Evolutionary conservation across 1,140 invertebrate genomes (phyloP).

Genomic region (Berghia stephanieae): DNA sequence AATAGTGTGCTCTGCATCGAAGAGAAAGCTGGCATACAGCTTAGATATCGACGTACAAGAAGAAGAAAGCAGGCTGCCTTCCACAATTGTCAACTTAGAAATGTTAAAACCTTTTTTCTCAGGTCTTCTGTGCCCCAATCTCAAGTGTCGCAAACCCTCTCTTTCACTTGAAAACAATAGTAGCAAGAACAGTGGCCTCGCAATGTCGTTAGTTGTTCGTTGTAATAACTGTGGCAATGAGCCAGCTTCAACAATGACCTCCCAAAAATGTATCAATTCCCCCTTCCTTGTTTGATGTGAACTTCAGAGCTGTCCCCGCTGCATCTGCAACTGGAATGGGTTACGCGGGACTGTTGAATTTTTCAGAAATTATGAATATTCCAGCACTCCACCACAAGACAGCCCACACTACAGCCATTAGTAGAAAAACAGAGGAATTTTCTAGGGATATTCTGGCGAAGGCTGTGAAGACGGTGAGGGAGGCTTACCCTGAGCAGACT

Average conservation of each 20-base stretch:
- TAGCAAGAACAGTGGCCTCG: neutral
- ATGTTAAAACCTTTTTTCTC: constrained; percentile 5
- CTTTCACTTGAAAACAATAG: constrained; percentile 8
- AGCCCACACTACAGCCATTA: neutral
- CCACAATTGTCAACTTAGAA: neutral
- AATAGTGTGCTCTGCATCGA: too few species aligned
- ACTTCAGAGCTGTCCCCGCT: neutral
- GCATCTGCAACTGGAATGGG: constrained; percentile 11
- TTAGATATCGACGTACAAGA: neutral
- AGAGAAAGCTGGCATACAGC: constrained; percentile 1
- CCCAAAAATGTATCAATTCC: neutral
- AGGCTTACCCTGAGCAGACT: neutral
- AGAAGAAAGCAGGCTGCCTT: neutral
- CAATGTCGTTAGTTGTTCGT: neutral
- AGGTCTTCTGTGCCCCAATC: neutral
- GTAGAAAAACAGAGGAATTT: neutral
- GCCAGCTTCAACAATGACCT: neutral
- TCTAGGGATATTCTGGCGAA: neutral
- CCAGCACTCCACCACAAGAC: neutral
- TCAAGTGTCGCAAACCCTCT: neutral
- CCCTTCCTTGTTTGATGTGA: neutral
- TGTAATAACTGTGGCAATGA: neutral
- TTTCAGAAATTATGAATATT: constrained; percentile 1
- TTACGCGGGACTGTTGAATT: neutral
- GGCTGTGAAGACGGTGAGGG: neutral